Evolutionary conservation across 2,797 vertebrate genomes (phyloP).

Genomic region (Galagoides demidoff): DNA sequence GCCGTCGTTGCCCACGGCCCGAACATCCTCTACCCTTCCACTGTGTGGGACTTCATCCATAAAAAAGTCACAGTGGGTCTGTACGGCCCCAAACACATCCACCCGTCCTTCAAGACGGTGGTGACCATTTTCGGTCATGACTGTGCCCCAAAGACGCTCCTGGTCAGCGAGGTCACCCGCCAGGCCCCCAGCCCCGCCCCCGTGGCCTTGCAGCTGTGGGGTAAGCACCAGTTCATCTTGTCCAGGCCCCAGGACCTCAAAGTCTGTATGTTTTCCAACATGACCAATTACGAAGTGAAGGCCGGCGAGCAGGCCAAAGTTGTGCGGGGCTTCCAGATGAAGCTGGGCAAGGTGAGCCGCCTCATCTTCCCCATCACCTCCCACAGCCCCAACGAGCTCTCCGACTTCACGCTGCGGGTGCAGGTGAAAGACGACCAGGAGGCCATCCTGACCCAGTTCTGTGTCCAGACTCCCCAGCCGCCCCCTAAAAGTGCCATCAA

Average conservation of each 20-base stretch:
- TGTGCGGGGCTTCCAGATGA: constrained; percentile 95
- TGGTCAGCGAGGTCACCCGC: constrained; percentile 92
- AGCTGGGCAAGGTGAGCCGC: constrained; percentile 95
- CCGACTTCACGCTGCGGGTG: constrained; percentile 95
- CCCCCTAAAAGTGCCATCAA: constrained; percentile 91
- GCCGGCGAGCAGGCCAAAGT: constrained; percentile 90
- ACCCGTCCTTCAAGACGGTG: constrained; percentile 97
- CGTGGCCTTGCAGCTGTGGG: constrained; percentile 97
- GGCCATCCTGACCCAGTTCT: constrained; percentile 96
- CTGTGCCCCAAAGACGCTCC: constrained; percentile 94
- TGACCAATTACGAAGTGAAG: constrained; percentile 95
- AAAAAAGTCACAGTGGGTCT: constrained; percentile 95
- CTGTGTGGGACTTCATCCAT: constrained; percentile 95
- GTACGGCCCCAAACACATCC: constrained; percentile 97
- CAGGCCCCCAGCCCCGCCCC: constrained; percentile 90
- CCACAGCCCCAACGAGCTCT: constrained; percentile 90
- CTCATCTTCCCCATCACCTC: constrained; percentile 94
- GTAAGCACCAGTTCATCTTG: constrained; percentile 95
- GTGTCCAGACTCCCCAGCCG: constrained; percentile 95
- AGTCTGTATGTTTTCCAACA: constrained; percentile 96
- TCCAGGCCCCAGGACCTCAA: constrained; percentile 94
- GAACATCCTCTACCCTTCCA: constrained; percentile 89
- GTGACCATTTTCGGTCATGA: constrained; percentile 97
- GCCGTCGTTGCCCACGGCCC: constrained; percentile 92
- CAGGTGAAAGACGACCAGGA: constrained; percentile 95